Conservation (phyloP, 2,888 invertebrate species). For the Tortricodes alternella region DNA sequence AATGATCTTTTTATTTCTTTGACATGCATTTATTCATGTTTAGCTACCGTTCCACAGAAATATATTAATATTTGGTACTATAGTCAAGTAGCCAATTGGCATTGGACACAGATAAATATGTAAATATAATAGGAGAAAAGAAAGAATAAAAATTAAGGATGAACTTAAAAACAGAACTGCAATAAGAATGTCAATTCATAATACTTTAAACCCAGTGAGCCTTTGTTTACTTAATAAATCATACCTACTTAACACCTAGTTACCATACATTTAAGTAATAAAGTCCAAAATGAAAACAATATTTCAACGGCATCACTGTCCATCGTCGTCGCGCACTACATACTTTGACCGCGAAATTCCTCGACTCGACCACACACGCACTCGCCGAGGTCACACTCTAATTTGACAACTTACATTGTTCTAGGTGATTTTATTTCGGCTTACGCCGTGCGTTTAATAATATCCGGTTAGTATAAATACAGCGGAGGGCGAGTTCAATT, state of each 20-base stretch:
- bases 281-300: neutral
- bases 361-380: slow-evolving; percentile 59
- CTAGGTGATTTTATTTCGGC: slow-evolving; percentile 58
- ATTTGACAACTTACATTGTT: slow-evolving; percentile 78
- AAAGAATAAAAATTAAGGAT: too few relatives aligned
- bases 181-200: too few relatives aligned
- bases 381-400: slow-evolving; percentile 66
- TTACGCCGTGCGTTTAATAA: slow-evolving; percentile 44
- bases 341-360: slow-evolving; percentile 70
- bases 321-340: slow-evolving; percentile 64
- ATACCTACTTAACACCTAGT: neutral
- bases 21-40: too few relatives aligned
- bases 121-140: too few relatives aligned
- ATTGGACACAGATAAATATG: too few relatives aligned
- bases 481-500: slow-evolving; percentile 41
- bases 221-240: too few relatives aligned
- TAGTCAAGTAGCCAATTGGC: too few relatives aligned
- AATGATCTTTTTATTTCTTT: too few relatives aligned
- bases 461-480: slow-evolving; percentile 41
- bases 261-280: neutral
- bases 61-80: too few relatives aligned
- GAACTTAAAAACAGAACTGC: too few relatives aligned
- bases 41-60: too few relatives aligned
- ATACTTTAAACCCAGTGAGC: too few relatives aligned
- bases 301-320: slow-evolving; percentile 6